phyloP scores from a whole-genome alignment of 2,113 vertebrate genomes.

The Setophaga kirtlandii region DNA sequence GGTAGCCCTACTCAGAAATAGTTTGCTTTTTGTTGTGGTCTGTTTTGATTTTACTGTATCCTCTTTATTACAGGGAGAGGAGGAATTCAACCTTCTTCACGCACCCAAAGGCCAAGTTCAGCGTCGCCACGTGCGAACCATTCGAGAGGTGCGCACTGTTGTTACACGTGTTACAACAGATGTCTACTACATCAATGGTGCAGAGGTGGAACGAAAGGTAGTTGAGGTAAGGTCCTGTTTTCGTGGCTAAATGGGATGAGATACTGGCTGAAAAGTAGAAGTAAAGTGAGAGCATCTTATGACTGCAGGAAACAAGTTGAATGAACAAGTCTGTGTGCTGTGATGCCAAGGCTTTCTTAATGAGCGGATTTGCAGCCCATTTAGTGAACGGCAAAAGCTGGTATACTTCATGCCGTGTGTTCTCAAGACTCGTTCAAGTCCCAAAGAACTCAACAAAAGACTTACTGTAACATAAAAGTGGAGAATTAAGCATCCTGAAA shows the following conservation, averaged over 20 bases:
- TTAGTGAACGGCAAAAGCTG: background rate
- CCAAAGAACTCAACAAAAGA: background rate
- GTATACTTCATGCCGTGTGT: background rate
- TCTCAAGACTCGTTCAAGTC: background rate
- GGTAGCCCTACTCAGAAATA: background rate
- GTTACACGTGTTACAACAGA: conserved; percentile 93
- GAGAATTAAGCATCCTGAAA: background rate
- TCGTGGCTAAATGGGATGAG: background rate
- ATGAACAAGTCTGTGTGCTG: background rate
- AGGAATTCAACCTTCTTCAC: conserved; percentile 77
- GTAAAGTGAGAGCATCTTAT: background rate
- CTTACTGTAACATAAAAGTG: background rate
- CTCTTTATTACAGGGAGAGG: conserved; percentile 70
- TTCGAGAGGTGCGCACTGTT: conserved; percentile 91
- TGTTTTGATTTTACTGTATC: background rate
- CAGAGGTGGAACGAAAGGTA: conserved; percentile 92
- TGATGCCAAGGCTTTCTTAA: background rate
- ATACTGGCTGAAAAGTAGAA: background rate
- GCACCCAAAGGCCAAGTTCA: conserved; percentile 74
- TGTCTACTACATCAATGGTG: conserved; percentile 90
- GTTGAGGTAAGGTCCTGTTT: conserved; percentile 78
- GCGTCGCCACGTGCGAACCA: conserved; percentile 87
- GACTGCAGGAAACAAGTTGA: background rate
- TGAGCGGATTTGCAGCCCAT: background rate
- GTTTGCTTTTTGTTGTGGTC: background rate